Evolutionary conservation across 2,888 invertebrate species (phyloP).

Genomic region (Dinocampus coccinellae): DNA sequence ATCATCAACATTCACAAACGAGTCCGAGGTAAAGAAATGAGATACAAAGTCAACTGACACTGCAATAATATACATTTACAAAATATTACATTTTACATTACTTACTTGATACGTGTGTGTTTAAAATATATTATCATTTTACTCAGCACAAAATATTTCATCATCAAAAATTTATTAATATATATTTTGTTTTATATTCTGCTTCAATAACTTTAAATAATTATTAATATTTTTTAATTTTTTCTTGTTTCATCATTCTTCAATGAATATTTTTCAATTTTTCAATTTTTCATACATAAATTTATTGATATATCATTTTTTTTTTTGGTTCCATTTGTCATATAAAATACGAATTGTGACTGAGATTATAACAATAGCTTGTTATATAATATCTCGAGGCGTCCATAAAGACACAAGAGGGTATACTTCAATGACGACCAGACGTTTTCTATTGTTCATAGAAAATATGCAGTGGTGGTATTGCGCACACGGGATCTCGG

Average conservation of each 20-base stretch:
- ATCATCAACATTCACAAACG: constrained; percentile 51
- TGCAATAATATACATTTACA: neutral
- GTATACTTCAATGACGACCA: constrained; percentile 14
- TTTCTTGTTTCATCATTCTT: too few species aligned
- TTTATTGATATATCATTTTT: too few species aligned
- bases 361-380: constrained; percentile 21
- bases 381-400: constrained; percentile 65
- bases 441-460: constrained; percentile 9
- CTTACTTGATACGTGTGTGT: constrained; percentile 44
- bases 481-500: constrained; percentile 10
- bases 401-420: constrained; percentile 27
- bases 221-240: too few species aligned
- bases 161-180: too few species aligned
- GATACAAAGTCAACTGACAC: constrained; percentile 31
- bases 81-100: too few species aligned
- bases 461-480: constrained; percentile 15
- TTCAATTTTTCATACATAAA: too few species aligned
- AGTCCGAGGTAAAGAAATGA: constrained; percentile 40
- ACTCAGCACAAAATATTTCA: too few species aligned
- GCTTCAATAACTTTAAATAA: too few species aligned
- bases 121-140: constrained; percentile 49
- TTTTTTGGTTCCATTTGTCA: neutral
- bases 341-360: constrained; percentile 14
- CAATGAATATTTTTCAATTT: too few species aligned
- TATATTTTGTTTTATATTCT: too few species aligned